A percentile compares a stretch with the other conserved stretches of the same genome.
Evolutionary conservation across 2,888 invertebrate genomes (phyloP).

Genomic region (Scaptomyza cyrtandrae): DNA sequence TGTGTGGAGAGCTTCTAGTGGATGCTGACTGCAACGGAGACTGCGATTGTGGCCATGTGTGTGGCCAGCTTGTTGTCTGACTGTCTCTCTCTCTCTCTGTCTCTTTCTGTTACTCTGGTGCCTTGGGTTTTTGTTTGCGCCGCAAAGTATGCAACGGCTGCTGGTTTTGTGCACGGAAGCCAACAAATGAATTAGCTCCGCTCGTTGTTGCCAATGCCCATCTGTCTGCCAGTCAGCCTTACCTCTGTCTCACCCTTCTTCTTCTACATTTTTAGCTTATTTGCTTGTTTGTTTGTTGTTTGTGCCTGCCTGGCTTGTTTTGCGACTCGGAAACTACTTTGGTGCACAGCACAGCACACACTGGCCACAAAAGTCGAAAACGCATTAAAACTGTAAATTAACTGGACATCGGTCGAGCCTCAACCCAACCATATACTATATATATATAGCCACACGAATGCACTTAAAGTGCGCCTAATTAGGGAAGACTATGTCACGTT

Average conservation of each 20-base stretch:
- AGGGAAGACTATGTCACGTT: conserved; percentile 50
- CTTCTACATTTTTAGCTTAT: conserved; percentile 40
- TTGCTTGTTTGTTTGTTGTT: conserved; percentile 34
- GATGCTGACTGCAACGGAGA: conserved; percentile 39
- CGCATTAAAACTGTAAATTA: conserved; percentile 78
- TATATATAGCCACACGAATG: conserved; percentile 55
- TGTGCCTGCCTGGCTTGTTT: conserved; percentile 27
- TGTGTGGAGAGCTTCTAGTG: conserved; percentile 4
- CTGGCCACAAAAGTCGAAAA: conserved; percentile 69
- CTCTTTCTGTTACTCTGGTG: conserved; percentile 49
- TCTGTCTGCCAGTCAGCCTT: conserved; percentile 7
- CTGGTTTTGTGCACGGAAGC: conserved; percentile 64
- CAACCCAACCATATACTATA: not conserved
- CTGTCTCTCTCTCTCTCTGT: conserved; percentile 43
- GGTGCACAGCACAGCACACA: conserved; percentile 27
- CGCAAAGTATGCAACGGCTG: conserved; percentile 78
- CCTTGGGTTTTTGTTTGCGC: conserved; percentile 78
- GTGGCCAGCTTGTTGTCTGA: conserved; percentile 7
- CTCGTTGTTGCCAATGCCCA: conserved; percentile 47
- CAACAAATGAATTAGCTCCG: conserved; percentile 66
- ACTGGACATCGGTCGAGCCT: conserved; percentile 55
- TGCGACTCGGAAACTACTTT: conserved; percentile 51
- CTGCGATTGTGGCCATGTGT: conserved; percentile 21
- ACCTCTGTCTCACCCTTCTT: not conserved
- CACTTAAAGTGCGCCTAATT: conserved; percentile 62